These are phyloP conservation scores for Stramonita haemastoma DNA, from an alignment of 2,888 invertebrate genomes.

Conservation along the genomic window DNA sequence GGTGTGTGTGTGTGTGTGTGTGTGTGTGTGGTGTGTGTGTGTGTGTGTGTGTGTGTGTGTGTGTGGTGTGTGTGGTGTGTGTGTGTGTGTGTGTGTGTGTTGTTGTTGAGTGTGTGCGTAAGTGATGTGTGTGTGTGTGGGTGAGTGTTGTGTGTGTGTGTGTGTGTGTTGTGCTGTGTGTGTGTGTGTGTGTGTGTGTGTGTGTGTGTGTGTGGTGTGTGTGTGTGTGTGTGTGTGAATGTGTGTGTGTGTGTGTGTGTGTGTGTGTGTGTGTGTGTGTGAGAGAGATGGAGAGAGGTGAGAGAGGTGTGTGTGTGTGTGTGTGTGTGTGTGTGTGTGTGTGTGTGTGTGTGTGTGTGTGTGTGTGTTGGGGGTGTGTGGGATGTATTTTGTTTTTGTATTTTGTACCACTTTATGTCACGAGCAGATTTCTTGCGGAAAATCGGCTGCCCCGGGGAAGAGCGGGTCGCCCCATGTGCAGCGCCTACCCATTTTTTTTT, in stretches of 20 bases:
- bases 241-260: too few species aligned
- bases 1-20: not conserved
- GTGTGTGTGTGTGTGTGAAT: not conserved
- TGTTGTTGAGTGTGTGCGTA: not conserved
- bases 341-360: not conserved
- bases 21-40: constrained; percentile 3
- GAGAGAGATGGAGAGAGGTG: too few species aligned
- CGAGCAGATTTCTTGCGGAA: too few species aligned
- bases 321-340: not conserved
- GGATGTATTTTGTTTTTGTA: too few species aligned
- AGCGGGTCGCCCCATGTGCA: too few species aligned
- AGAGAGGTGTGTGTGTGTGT: too few species aligned
- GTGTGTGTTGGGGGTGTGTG: not conserved
- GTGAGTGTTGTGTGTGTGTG: not conserved
- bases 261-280: too few species aligned
- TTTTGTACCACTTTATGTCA: too few species aligned
- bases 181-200: not conserved
- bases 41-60: not conserved
- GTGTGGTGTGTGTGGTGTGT: constrained; percentile 1
- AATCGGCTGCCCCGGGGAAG: too few species aligned
- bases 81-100: not conserved
- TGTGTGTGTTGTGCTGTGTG: not conserved
- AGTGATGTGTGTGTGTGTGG: too few species aligned
- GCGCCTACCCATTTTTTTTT: too few species aligned
- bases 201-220: not conserved